A percentile compares a stretch with the other conserved stretches of the same genome.
These are phyloP conservation scores for Australoheros scitulus DNA, from an alignment of 2,113 vertebrate species.

Conservation along the genomic window DNA sequence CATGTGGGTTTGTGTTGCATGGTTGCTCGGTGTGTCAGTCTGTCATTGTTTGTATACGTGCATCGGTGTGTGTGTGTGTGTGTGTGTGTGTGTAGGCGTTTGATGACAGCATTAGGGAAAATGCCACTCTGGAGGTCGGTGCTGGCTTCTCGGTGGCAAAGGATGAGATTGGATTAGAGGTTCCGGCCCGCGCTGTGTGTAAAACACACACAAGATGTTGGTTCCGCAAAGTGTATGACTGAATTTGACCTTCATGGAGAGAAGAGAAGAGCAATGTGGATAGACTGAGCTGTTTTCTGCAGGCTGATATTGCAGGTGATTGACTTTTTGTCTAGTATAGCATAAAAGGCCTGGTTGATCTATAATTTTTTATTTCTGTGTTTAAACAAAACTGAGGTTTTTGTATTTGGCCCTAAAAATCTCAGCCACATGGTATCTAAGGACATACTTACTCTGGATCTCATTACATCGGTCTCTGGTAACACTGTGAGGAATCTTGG, in stretches of 20 bases:
- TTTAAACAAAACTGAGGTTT: too few relatives aligned
- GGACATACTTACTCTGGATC: too few relatives aligned
- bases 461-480: too few relatives aligned
- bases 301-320: neutral
- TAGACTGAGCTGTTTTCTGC: neutral
- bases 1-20: conserved; percentile 3
- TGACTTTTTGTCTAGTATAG: neutral
- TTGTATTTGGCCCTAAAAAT: too few relatives aligned
- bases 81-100: neutral
- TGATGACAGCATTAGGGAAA: conserved; percentile 1
- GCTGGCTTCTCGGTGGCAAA: neutral
- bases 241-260: conserved; percentile 19
- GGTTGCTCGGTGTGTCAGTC: neutral
- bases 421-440: too few relatives aligned
- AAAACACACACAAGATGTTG: conserved; percentile 7
- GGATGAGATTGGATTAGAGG: conserved; percentile 35
- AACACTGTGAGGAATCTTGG: too few relatives aligned
- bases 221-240: conserved; percentile 10
- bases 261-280: neutral
- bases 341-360: neutral
- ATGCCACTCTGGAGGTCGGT: conserved; percentile 22
- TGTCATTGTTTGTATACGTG: neutral
- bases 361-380: too few relatives aligned
- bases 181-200: neutral
- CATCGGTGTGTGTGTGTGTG: neutral